These are phyloP conservation scores for Holothuria glaberrima DNA, from an alignment of 35 echinoderm and acorn worm species.

Conservation along the genomic window DNA sequence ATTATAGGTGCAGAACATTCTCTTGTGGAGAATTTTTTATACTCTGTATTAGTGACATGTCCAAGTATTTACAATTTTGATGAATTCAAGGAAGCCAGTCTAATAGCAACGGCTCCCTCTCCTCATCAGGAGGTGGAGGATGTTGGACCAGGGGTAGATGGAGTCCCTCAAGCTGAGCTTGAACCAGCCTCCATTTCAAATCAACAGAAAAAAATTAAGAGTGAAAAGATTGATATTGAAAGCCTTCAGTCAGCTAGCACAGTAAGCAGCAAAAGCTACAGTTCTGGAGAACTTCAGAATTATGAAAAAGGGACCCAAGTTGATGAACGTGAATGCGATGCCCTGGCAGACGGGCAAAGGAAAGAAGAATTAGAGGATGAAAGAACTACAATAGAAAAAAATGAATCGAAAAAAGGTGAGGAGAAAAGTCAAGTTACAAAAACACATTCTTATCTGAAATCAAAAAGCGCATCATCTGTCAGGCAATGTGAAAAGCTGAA, in stretches of 20 bases:
- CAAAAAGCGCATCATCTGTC: background rate
- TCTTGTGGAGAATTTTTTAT: background rate
- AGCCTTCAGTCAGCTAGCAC: background rate
- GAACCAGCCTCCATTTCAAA: background rate
- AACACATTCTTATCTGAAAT: background rate
- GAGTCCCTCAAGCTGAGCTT: background rate
- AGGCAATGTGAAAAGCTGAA: background rate
- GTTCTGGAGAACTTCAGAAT: background rate
- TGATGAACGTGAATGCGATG: background rate
- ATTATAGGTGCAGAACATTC: background rate
- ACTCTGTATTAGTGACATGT: slow-evolving; percentile 21
- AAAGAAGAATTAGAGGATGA: background rate
- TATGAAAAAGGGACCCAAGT: background rate
- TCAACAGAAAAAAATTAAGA: background rate
- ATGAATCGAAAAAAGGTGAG: background rate
- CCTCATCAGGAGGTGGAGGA: background rate
- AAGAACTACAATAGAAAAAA: background rate
- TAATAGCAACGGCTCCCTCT: background rate
- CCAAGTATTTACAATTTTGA: slow-evolving; percentile 40
- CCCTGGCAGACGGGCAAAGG: background rate
- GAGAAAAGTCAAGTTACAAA: background rate
- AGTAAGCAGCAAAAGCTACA: background rate
- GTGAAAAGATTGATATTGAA: background rate
- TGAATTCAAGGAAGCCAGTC: slow-evolving; percentile 40
- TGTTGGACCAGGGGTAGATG: background rate